These are phyloP conservation scores for Catharus ustulatus DNA, from an alignment of 2,797 vertebrate species.

Conservation along the genomic window DNA sequence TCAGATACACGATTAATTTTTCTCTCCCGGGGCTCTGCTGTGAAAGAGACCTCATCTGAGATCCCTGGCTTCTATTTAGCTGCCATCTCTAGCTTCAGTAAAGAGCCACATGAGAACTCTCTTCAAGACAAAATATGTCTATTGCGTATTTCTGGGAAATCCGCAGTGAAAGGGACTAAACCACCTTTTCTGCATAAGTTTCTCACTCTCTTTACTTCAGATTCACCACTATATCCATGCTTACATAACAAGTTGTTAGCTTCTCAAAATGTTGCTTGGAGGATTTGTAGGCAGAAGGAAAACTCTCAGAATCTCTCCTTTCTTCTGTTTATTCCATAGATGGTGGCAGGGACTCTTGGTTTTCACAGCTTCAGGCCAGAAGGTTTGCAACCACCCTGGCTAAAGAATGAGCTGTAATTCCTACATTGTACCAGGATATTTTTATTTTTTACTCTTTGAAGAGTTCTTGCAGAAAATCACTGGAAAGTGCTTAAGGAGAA, in stretches of 20 bases:
- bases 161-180: neutral
- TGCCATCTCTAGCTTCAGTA: neutral
- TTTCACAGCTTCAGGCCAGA: neutral
- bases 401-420: neutral
- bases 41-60: neutral
- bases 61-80: neutral
- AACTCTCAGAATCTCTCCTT: neutral
- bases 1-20: neutral
- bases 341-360: neutral
- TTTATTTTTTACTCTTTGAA: constrained; percentile 45
- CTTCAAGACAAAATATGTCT: neutral
- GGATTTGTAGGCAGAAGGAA: neutral
- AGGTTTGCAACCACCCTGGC: neutral
- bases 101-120: neutral
- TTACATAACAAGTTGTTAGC: neutral
- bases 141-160: neutral
- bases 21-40: neutral
- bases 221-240: neutral
- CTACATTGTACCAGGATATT: neutral
- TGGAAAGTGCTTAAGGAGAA: constrained; percentile 36
- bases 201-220: neutral
- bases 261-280: neutral
- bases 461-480: constrained; percentile 27
- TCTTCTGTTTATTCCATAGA: neutral
- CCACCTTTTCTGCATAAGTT: neutral